Base-by-base conservation (phyloP, 2,888 invertebrate genomes). In the Netelia virgata region DNA sequence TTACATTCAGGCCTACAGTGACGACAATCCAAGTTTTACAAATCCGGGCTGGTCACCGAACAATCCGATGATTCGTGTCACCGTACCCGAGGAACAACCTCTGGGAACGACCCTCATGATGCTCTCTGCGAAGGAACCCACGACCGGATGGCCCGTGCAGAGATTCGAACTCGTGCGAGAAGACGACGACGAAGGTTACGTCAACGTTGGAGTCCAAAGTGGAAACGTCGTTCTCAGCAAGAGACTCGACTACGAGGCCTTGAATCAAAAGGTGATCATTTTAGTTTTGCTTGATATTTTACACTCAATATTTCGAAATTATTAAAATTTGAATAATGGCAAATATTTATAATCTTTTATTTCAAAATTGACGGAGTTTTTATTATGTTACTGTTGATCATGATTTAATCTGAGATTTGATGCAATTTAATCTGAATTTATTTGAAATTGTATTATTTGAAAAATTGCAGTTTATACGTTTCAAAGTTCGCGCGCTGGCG, bases 1-100 rank as follows among this genome's bases (percentile, higher is more conserved):
- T 57, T 97, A 97, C 90, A 95, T 97, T 41, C 97, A 97, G 91
- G 97, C 97, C 0, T 96, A 96, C 90, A 96, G 96, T 85, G 96
- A 97, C 87, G 96, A 96, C 88, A 96, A 97, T 92, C 97, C 97
- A 0, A 95, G 96, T 43, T 97, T 97, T 87, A 95, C 95, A 1
- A 96, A 96, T 87, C 92, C 95, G 0, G 96, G 96, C 1, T 97
- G 97, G 97, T 96, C 96, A 0, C 95, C 95, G 41, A 95, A 96
- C 0, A 96, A 96, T 86, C 96, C 97, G 0, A 94, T 95, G 0
- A 96, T 97, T 43, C 95, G 95, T 72, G 94, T 96, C 1, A 95
- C 95, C 79, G 94, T 97, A 8, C 96, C 96, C 80, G 97, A 97
- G 92, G 97, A 97, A 91, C 96, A 96, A 90, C 96, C 97, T 0